Base-by-base conservation (phyloP, 2,113 vertebrate genomes). In the Petrocephalus zakoni region DNA sequence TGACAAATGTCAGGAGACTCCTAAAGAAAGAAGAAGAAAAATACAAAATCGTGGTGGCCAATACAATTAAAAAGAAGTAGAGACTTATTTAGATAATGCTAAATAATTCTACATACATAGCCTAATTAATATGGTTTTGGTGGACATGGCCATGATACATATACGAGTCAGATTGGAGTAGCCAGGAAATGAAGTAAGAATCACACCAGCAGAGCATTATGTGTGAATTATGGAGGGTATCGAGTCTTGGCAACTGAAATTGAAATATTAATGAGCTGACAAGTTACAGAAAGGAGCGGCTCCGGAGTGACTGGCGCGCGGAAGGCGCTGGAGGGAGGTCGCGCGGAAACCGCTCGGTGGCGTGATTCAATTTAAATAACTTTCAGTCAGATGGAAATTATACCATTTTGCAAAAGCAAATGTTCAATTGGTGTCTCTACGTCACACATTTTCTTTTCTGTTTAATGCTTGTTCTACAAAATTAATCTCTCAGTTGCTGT, bases 231-330 rank as follows among this genome's bases (percentile, higher is more conserved):
- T 86, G 17, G 52, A 86, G 81, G 81, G 37, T 42, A 83, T 42
- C 37, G 9, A 34, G 25, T 17, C 25, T 51, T 86, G 84, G n/a
- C 5, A 52, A 86, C 84, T 13, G 51, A 86, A 86, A 86, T 86
- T 86, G 84, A 86, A 86, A 86, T 86, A 86, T 86, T 86, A 86
- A 86, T 55, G 52, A 86, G 52, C 52, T 86, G 84, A 86, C 51
- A 86, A 86, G 49, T 86, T 19, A 55, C 25, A 86, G 84, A 55
- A 86, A 86, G 84, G 25, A 86, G 34, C 46, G 49, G 10, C 82
- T 49, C 13, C 5, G 72, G 72, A 85, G 49, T 1, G 11, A 25
- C n/a, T 15, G 42, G 22, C 11, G 22, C 7, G n/a, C 49, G 10
- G 22, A 51, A 52, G 4, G 46, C 11, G 21, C 84, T 55, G 3